These are phyloP conservation scores for Diarsia brunnea DNA, from an alignment of 2,888 invertebrate genomes.

Conservation along the genomic window DNA sequence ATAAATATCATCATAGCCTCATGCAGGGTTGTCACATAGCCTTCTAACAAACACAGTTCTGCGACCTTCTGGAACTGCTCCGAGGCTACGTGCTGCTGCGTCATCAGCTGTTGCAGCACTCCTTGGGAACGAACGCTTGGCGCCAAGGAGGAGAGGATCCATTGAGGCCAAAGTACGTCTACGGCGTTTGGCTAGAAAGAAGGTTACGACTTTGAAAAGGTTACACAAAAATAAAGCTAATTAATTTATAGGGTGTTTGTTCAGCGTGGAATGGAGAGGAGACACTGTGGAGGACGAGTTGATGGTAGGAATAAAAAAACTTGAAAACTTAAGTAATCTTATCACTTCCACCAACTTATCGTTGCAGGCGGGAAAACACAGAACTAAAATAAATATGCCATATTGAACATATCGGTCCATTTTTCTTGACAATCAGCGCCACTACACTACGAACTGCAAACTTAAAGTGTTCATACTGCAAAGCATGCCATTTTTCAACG, in stretches of 20 bases:
- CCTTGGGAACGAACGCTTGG: conserved; percentile 71
- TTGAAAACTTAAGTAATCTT: too few relatives aligned
- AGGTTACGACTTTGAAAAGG: not conserved
- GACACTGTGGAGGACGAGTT: not conserved
- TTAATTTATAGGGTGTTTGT: not conserved
- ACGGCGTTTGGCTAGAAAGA: conserved; percentile 91
- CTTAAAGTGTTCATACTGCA: too few relatives aligned
- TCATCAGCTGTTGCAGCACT: conserved; percentile 74
- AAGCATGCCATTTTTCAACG: not conserved
- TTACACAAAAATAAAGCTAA: not conserved
- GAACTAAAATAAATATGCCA: too few relatives aligned
- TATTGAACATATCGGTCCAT: too few relatives aligned
- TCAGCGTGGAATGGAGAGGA: not conserved
- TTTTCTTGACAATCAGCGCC: too few relatives aligned
- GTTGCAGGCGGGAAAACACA: too few relatives aligned
- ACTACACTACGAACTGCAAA: too few relatives aligned
- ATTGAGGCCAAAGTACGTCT: conserved; percentile 91
- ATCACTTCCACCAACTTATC: too few relatives aligned
- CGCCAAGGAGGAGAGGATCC: conserved; percentile 87
- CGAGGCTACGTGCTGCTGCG: conserved; percentile 75
- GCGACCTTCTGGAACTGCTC: conserved; percentile 88
- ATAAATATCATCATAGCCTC: conserved; percentile 93
- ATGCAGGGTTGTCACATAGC: conserved; percentile 91
- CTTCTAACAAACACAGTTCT: conserved; percentile 88
- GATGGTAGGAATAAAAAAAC: not conserved